phyloP scores from a whole-genome alignment of 2,888 invertebrate species.

The Romanomermis culicivorax region DNA sequence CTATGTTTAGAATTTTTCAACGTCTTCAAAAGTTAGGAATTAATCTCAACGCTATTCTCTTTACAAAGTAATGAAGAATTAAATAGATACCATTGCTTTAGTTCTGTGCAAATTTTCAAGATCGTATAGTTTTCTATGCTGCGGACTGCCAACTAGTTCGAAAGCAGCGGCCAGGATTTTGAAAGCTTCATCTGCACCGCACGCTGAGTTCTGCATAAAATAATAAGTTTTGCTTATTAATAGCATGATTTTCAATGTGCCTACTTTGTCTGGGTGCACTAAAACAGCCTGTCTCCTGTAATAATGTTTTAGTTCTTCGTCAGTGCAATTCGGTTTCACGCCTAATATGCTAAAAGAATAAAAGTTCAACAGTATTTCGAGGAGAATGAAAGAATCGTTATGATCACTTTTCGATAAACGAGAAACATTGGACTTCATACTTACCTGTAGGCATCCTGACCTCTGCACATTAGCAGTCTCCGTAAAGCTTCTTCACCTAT shows the following conservation, averaged over 20 bases:
- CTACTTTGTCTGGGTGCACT: conserved; percentile 70
- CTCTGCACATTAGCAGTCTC: conserved; percentile 68
- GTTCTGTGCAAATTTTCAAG: conserved; percentile 36
- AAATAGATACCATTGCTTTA: conserved; percentile 39
- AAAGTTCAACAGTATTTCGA: too few species aligned
- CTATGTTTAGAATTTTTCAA: neutral
- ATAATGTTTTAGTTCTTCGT: conserved; percentile 80
- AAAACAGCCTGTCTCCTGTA: conserved; percentile 78
- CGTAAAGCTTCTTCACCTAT: conserved; percentile 74
- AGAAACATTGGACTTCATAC: conserved; percentile 4
- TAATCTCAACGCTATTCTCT: neutral
- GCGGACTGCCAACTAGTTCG: conserved; percentile 74
- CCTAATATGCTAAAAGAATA: conserved; percentile 49
- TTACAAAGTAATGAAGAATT: neutral
- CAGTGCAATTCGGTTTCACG: conserved; percentile 61
- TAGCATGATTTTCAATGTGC: neutral
- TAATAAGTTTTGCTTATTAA: conserved; percentile 1
- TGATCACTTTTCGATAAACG: too few species aligned
- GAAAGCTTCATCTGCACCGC: conserved; percentile 85
- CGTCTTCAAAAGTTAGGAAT: too few species aligned
- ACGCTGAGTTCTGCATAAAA: conserved; percentile 50
- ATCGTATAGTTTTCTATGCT: conserved; percentile 31
- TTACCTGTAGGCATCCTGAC: conserved; percentile 79
- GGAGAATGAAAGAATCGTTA: too few species aligned
- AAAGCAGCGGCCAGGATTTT: conserved; percentile 85